Base-by-base conservation (phyloP, 2,113 vertebrate genomes). In the Sapayoa aenigma region DNA sequence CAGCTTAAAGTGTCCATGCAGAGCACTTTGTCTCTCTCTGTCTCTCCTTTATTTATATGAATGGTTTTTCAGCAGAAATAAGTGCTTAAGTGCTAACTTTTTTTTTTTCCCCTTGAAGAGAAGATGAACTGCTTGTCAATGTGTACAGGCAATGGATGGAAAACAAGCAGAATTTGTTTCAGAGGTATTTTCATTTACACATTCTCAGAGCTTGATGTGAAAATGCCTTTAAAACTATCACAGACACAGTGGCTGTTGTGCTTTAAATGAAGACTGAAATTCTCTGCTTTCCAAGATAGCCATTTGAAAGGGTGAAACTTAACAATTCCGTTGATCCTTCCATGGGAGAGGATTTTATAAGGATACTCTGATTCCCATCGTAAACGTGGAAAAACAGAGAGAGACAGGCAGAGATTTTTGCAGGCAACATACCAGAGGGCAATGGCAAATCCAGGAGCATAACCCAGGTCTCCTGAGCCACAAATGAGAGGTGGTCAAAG, bases 41-140 rank as follows among this genome's bases (percentile, higher is more conserved):
- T 91, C 87, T 95, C 73, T 67, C 84, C 60, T 81, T 95, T 94
- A 97, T 94, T 92, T 95, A 91, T 96, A 96, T 72, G 86, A 76
- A 97, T 95, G 87, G 58, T 76, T 93, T 92, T 96, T 19, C 85
- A 78, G 63, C 87, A 97, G 72, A 93, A 94, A 81, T 87, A 94
- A 92, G 91, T 69, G 92, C 85, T 94, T 90, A 89, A 93, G 88
- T 90, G 95, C 83, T 78, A 89, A 90, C 82, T 95, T 94, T 78
- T 77, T 65, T 39, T 44, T 23, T 47, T 9, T 22, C 30, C 71
- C 18, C 68, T 55, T 44, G 72, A 94, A 93, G 89, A 73, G 27
- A 90, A 96, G 87, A 95, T 66, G 92, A 95, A 95, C 84, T 83
- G 85, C 42, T 0, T 79, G 95, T 93, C 84, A 47, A 58, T 1